Evolutionary conservation across 2,113 vertebrate genomes (phyloP), one percentile per base, ranked within the genome.

Genomic region (Megaptera novaeangliae): DNA sequence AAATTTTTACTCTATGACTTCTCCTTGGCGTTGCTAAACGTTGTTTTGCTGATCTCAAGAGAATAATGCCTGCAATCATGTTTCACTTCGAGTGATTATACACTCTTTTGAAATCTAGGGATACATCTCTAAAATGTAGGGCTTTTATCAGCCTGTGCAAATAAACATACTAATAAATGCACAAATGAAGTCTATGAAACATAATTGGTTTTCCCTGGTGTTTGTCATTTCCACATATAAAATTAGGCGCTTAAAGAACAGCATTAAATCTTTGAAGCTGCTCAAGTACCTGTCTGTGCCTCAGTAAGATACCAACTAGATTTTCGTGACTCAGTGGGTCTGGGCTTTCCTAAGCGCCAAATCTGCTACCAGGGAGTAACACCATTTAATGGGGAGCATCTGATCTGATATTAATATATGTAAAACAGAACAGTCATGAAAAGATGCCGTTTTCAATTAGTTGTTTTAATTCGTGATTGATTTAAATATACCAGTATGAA

Each of bases 401-500:
- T 68, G 7, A 57, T n/a, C 46, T 11, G 49, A 5, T 69, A 44
- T 36, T 93, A 68, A 86, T 14, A 49, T 52, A 9, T 80, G 36
- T 72, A 74, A 83, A 96, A 57, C 31, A 69, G 20, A 81, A 81
- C 41, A 95, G 52, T 94, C 55, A 86, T 21, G 39, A 34, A 89
- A 97, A 96, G 49, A 80, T 71, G 55, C 31, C 52, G 15, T 52
- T 97, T 74, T 93, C 18, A 68, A 34, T 86, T 74, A n/a, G 39
- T 78, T 84, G 64, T 91, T 97, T 96, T 78, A 63, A 80, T 80
- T 74, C 89, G 59, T 72, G 49, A 92, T 83, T 95, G 72, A 84
- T 91, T 93, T 91, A 85, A 90, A 95, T 92, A 61, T 90, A 83
- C 36, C 29, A 83, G 15, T 31, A 74, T 95, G 74, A 97, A 90